A percentile compares a stretch with the other conserved stretches of the same genome.
Conservation (phyloP, 2,113 vertebrate genomes). For the Delphinus delphis region DNA sequence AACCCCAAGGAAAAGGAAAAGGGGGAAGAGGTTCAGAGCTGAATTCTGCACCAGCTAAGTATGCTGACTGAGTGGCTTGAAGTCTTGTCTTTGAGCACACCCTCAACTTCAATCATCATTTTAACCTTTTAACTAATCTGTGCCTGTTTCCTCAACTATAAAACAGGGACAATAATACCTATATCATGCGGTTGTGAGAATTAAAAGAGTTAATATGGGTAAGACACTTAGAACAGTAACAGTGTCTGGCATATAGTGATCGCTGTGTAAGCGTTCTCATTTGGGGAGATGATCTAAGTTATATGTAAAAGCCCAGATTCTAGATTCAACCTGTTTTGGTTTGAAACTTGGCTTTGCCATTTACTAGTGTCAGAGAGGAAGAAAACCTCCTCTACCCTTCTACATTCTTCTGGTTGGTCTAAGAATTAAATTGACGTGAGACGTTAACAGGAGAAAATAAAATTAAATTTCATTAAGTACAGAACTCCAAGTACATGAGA, state of each 20-base stretch:
- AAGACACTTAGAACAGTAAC: neutral
- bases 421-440: too few species aligned
- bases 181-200: neutral
- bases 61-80: neutral
- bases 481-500: too few species aligned
- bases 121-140: neutral
- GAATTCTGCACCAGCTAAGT: neutral
- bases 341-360: neutral
- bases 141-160: neutral
- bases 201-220: neutral
- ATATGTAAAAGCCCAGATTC: neutral
- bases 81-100: neutral
- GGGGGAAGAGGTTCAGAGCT: neutral
- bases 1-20: neutral
- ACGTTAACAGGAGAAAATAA: too few species aligned
- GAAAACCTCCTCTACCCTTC: too few species aligned
- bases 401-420: too few species aligned
- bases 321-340: neutral
- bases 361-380: neutral
- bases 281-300: neutral
- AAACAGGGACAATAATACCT: neutral
- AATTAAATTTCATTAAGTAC: too few species aligned
- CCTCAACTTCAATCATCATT: neutral
- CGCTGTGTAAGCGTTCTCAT: accelerated
- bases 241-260: neutral